Conservation (phyloP, 2,888 invertebrate genomes). For the Eupithecia subumbrata region DNA sequence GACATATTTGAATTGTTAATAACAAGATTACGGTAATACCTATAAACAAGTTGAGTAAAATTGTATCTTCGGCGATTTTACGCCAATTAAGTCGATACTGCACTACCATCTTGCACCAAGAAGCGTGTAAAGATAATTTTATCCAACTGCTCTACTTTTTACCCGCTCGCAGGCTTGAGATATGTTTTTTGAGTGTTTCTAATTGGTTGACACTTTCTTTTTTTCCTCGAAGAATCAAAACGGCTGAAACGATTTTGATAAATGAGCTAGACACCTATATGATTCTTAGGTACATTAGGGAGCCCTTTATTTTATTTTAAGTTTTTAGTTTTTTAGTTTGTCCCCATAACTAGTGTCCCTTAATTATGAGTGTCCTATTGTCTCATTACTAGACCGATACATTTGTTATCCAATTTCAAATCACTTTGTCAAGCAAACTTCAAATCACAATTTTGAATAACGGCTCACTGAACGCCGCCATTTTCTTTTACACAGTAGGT, state of each 20-base stretch:
- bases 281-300: too few relatives aligned
- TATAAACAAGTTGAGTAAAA: not conserved
- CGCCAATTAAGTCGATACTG: not conserved
- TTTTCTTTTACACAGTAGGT: not conserved
- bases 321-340: too few relatives aligned
- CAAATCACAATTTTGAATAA: not conserved
- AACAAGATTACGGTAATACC: not conserved
- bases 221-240: not conserved
- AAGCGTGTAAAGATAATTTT: not conserved
- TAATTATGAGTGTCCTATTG: not conserved
- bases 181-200: not conserved
- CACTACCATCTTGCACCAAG: not conserved
- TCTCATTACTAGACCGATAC: not conserved
- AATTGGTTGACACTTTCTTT: too few relatives aligned
- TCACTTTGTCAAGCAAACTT: not conserved
- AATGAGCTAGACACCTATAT: not conserved
- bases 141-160: not conserved
- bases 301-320: too few relatives aligned
- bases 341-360: not conserved
- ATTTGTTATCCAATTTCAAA: not conserved
- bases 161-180: not conserved
- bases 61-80: not conserved
- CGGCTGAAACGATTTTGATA: not conserved
- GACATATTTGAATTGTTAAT: conserved; percentile 3
- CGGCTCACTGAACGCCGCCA: not conserved